Base-by-base conservation (phyloP, 64 coral and sea anemone species). In the Montipora capricornis region DNA sequence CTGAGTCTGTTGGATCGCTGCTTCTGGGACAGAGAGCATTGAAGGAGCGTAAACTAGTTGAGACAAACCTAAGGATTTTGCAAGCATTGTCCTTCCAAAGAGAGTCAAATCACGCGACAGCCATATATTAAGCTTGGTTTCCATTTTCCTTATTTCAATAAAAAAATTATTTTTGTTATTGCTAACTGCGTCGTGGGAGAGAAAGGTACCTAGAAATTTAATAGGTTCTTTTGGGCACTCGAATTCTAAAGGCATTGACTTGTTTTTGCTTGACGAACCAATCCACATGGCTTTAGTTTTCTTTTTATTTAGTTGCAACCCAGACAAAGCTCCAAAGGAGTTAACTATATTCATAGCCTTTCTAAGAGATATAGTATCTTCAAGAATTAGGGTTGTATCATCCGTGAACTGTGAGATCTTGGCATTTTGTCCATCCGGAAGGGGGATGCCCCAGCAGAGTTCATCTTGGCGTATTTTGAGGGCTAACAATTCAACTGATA, bases 41-140 rank as follows among this genome's bases (percentile, higher is more conserved):
- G 87, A 89, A 37, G 75, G 44, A 1, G 77, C 5, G 61, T 89
- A 79, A 8, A 78, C 16, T 78, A 78, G 37, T 44, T 89, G 44
- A 45, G 24, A 49, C 8, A 89, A 6, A 0, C 87, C 75, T 15
- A 67, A 20, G 0, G 16, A 13, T 44, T 89, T 89, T 14, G 44
- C 75, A 5, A 67, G 5, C 6, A 75, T 45, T 12, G 75, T 47
- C 5, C 75, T 48, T 22, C 73, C 49, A 12, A 59, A 55, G 13
- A 89, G 20, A 4, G 87, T 61, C 11, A 79, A 19, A 60, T 89
- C 87, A 0, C 75, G 24, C 16, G 74, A 78, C 13, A 37, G 17
- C 53, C 55, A 89, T 6, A 89, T 45, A 17, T 89, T 79, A 10
- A 79, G 15, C 12, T 89, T 89, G 14, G 87, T 78, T 47, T 49